Conservation (phyloP, 2,113 vertebrate genomes). For the Nesoenas mayeri region DNA sequence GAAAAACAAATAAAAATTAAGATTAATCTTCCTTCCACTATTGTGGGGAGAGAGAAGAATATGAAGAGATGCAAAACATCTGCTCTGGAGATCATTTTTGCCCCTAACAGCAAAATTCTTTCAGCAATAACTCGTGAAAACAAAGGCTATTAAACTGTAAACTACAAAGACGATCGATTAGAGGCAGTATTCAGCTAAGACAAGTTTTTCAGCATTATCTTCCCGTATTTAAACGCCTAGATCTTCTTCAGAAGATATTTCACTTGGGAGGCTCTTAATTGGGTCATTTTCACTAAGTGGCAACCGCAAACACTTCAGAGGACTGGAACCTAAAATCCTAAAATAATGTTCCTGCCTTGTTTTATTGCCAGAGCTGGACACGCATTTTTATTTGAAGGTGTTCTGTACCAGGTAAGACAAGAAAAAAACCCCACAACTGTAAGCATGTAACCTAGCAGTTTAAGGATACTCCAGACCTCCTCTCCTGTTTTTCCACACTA, state of each 20-base stretch:
- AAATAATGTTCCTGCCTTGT: background rate
- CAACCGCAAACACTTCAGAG: background rate
- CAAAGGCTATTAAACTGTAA: slow-evolving; percentile 55
- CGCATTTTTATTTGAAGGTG: background rate
- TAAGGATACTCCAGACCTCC: background rate
- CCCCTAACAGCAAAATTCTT: slow-evolving; percentile 60
- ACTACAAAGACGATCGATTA: slow-evolving; percentile 55
- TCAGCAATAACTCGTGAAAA: slow-evolving; percentile 56
- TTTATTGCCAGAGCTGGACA: background rate
- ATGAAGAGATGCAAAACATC: slow-evolving; percentile 51
- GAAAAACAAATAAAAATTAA: slow-evolving; percentile 73
- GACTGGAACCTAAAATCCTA: background rate
- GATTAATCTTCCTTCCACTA: slow-evolving; percentile 67
- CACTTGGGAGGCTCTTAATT: slow-evolving; percentile 4
- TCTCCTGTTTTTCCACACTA: background rate
- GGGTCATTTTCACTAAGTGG: slow-evolving; percentile 2
- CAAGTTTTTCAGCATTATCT: slow-evolving; percentile 49
- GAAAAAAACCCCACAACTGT: background rate
- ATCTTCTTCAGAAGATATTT: background rate
- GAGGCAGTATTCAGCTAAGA: slow-evolving; percentile 33
- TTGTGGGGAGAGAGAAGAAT: slow-evolving; percentile 55
- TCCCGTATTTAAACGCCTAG: background rate
- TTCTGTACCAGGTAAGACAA: background rate
- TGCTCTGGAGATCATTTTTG: slow-evolving; percentile 60
- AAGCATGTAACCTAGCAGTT: background rate